Evolutionary conservation across 2,797 vertebrate species (phyloP).

Genomic region (Taeniopygia guttata): DNA sequence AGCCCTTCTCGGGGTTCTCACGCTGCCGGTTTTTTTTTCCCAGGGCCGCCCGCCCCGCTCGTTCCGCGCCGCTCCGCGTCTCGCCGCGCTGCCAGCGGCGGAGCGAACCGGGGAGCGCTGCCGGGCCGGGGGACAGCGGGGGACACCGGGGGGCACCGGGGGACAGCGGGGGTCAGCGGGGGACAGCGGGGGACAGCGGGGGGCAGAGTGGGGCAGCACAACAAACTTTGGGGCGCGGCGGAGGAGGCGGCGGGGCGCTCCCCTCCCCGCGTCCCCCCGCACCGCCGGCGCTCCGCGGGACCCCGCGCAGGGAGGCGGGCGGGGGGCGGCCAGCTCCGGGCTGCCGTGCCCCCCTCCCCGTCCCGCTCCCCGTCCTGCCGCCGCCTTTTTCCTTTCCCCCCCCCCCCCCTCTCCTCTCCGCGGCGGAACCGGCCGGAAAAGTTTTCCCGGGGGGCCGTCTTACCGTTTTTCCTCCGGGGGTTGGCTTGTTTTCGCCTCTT

Average conservation of each 20-base stretch:
- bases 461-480: conserved; percentile 98
- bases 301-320: neutral
- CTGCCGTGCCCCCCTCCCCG: neutral
- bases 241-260: too few relatives aligned
- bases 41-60: neutral
- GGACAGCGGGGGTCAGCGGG: too few relatives aligned
- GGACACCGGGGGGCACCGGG: too few relatives aligned
- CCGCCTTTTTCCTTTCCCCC: too few relatives aligned
- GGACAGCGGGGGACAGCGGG: too few relatives aligned
- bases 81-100: neutral
- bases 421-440: conserved; percentile 54
- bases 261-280: too few relatives aligned
- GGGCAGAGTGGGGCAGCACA: too few relatives aligned
- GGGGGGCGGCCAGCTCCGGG: neutral
- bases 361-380: neutral
- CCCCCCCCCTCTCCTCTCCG: too few relatives aligned
- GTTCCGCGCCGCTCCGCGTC: conserved; percentile 30
- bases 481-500: conserved; percentile 99
- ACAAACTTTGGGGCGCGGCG: neutral
- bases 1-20: conserved; percentile 48
- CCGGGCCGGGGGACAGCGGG: too few relatives aligned
- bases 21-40: conserved; percentile 63
- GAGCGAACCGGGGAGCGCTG: neutral
- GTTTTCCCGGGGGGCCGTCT: conserved; percentile 73
- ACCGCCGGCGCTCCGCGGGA: too few relatives aligned